These are phyloP conservation scores for Sphenopsis melanotis DNA, from an alignment of 2,797 vertebrate genomes.

Conservation along the genomic window DNA sequence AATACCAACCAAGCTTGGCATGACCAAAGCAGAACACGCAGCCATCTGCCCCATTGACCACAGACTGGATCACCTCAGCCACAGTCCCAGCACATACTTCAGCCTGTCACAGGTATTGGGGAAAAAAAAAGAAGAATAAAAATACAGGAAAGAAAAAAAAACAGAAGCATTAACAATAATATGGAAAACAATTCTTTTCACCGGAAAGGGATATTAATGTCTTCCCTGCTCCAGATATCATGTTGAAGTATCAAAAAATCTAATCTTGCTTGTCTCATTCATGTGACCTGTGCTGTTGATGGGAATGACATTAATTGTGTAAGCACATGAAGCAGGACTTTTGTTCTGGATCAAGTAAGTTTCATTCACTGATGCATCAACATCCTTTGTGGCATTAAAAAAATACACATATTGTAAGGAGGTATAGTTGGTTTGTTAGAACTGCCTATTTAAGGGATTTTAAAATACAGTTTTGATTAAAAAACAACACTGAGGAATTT, in stretches of 20 bases:
- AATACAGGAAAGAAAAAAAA: neutral
- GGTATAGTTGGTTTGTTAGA: neutral
- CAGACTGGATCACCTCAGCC: conserved; percentile 93
- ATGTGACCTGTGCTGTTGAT: neutral
- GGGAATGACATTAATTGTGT: neutral
- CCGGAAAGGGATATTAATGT: neutral
- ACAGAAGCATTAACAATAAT: neutral
- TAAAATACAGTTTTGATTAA: neutral
- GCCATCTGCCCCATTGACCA: conserved; percentile 93
- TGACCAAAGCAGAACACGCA: conserved; percentile 94
- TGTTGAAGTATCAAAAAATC: neutral
- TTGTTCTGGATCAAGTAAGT: neutral
- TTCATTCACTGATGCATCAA: neutral
- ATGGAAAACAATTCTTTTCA: neutral
- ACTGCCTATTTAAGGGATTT: neutral
- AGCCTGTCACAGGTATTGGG: conserved; percentile 74
- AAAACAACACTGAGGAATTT: neutral
- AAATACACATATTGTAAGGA: neutral
- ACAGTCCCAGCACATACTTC: conserved; percentile 92
- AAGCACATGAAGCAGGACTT: neutral
- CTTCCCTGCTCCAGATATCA: neutral
- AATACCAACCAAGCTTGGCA: conserved; percentile 88
- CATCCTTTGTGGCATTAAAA: neutral
- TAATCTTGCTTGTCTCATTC: neutral
- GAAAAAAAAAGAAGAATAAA: neutral